Conservation (phyloP, 2,888 invertebrate genomes). For the Melieria picta region DNA sequence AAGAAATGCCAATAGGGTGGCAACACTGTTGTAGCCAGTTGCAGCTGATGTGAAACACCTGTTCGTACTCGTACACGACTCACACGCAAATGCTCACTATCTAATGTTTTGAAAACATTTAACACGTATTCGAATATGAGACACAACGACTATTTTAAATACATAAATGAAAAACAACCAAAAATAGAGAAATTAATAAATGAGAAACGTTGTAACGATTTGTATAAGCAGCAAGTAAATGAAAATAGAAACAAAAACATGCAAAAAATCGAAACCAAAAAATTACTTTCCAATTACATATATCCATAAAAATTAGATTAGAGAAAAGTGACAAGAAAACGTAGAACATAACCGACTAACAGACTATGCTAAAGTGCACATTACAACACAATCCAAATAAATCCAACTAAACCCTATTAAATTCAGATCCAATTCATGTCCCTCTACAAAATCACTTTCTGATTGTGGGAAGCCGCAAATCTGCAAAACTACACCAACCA, state of each 20-base stretch:
- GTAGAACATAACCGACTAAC: conserved; percentile 23
- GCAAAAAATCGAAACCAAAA: background rate
- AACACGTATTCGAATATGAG: conserved; percentile 14
- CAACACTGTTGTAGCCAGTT: conserved; percentile 38
- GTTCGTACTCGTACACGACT: conserved; percentile 9
- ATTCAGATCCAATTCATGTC: no score
- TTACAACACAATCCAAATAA: background rate
- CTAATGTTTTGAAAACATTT: background rate
- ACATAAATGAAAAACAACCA: conserved; percentile 14
- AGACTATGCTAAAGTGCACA: conserved; percentile 15
- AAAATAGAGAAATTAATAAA: conserved; percentile 17
- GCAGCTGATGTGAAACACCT: background rate
- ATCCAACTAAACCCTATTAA: no score
- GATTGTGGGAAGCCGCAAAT: no score
- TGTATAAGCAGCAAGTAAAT: conserved; percentile 46
- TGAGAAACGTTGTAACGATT: conserved; percentile 41
- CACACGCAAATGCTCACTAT: conserved; percentile 9
- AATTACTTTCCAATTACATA: conserved; percentile 36
- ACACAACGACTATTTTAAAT: conserved; percentile 58
- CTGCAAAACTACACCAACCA: no score
- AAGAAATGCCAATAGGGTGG: background rate
- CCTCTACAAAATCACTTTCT: no score
- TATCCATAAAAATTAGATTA: conserved; percentile 2
- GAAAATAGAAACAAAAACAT: background rate
- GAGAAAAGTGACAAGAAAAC: conserved; percentile 8